Percentiles rank a stretch among this genome's conserved stretches.
These are phyloP conservation scores for Bombus difficillimus DNA, from an alignment of 1,140 invertebrate genomes.

Conservation along the genomic window DNA sequence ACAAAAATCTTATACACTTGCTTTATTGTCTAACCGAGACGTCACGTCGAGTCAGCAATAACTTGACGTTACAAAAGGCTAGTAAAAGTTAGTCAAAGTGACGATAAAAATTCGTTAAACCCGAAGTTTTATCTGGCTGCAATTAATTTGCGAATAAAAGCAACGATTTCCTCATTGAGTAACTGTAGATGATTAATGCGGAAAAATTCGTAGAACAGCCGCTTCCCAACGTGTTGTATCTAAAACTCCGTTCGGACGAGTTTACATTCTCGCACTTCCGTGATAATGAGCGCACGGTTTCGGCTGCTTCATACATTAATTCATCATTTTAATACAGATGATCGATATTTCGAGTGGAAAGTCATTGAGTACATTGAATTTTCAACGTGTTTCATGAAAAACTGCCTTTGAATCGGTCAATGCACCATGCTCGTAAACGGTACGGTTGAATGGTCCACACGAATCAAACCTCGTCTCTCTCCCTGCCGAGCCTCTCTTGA, in stretches of 20 bases:
- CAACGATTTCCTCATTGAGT: too few relatives aligned
- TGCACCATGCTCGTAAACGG: background rate
- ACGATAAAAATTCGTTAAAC: background rate
- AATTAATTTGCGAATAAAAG: background rate
- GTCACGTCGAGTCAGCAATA: background rate
- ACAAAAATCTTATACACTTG: background rate
- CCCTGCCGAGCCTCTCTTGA: background rate
- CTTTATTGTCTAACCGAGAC: background rate
- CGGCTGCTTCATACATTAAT: conserved; percentile 9
- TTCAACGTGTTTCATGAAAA: conserved; percentile 27
- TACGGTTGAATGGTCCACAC: background rate
- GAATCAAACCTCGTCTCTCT: background rate
- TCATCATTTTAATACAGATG: conserved; percentile 15
- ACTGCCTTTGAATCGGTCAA: conserved; percentile 27
- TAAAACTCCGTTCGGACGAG: background rate
- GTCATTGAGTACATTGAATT: conserved; percentile 33
- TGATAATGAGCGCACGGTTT: background rate
- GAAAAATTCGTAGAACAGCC: too few relatives aligned
- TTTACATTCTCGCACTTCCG: background rate
- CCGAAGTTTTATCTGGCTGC: background rate
- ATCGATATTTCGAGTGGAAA: conserved; percentile 34
- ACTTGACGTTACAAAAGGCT: background rate
- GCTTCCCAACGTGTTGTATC: background rate
- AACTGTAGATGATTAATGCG: too few relatives aligned
- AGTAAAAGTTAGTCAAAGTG: too few relatives aligned